phyloP scores from a whole-genome alignment of 92 coral and sea anemone genomes.

The Galaxea fascicularis region DNA sequence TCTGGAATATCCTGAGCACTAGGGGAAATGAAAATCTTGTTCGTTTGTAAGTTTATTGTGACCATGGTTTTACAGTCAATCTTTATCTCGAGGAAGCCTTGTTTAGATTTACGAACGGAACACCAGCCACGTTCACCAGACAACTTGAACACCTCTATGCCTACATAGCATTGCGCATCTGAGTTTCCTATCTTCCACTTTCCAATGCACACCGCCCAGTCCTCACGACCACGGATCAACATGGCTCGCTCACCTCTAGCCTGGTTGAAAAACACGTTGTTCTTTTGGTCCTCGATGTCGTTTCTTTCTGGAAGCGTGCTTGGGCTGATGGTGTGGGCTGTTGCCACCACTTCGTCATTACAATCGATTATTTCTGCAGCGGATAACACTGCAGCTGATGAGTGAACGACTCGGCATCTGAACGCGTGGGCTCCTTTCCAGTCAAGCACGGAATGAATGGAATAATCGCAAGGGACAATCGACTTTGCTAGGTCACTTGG shows the following conservation, averaged over 20 bases:
- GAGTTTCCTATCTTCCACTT: conserved; percentile 43
- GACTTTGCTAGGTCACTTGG: conserved; percentile 30
- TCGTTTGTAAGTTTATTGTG: not conserved
- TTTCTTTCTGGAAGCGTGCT: conserved; percentile 40
- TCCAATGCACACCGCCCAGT: conserved; percentile 58
- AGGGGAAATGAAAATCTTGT: conserved; percentile 15
- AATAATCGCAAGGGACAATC: conserved; percentile 27
- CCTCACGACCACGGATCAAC: conserved; percentile 47
- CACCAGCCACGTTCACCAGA: conserved; percentile 54
- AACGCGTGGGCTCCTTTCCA: conserved; percentile 38
- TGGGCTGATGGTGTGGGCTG: conserved; percentile 42
- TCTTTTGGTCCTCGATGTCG: conserved; percentile 17
- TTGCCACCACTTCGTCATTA: conserved; percentile 35
- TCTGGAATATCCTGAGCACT: conserved; percentile 55
- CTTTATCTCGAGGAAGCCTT: conserved; percentile 36
- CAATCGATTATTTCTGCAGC: conserved; percentile 52
- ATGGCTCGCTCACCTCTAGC: conserved; percentile 54
- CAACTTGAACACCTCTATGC: conserved; percentile 1
- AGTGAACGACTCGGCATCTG: conserved; percentile 50
- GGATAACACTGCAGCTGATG: conserved; percentile 38
- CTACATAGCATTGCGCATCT: conserved; percentile 21
- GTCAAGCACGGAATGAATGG: conserved; percentile 37
- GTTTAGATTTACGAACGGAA: conserved; percentile 46
- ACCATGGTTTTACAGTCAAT: conserved; percentile 30
- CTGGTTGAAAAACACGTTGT: conserved; percentile 1